phyloP scores from a whole-genome alignment of 1,140 invertebrate species.

The Camponotus floridanus region DNA sequence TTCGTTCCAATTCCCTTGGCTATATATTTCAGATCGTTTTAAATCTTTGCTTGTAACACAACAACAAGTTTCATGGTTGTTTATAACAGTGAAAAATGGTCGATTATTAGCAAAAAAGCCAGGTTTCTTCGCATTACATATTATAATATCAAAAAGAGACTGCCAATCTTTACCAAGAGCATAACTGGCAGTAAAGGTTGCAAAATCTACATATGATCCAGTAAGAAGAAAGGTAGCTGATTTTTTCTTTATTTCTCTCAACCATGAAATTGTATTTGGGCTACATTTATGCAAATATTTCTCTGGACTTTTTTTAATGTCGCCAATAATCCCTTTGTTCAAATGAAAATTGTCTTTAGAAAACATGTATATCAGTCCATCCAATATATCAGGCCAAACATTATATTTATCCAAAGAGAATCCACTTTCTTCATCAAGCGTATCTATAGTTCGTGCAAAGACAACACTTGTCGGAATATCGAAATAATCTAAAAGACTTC shows the following conservation, averaged over 20 bases:
- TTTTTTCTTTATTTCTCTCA: constrained; percentile 86
- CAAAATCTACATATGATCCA: constrained; percentile 92
- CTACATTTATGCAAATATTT: constrained; percentile 89
- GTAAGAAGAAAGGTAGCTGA: constrained; percentile 91
- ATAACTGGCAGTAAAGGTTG: constrained; percentile 88
- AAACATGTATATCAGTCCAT: constrained; percentile 89
- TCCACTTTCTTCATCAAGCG: constrained; percentile 87
- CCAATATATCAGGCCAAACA: constrained; percentile 90
- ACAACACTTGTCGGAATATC: constrained; percentile 90
- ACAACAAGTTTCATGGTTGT: constrained; percentile 81
- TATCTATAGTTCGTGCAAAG: constrained; percentile 91
- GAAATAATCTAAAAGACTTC: constrained; percentile 92
- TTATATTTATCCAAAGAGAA: constrained; percentile 85
- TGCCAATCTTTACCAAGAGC: constrained; percentile 91
- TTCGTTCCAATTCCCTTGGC: constrained; percentile 90
- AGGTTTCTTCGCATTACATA: constrained; percentile 92
- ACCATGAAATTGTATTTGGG: constrained; percentile 88
- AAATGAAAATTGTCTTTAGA: constrained; percentile 88
- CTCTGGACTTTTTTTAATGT: constrained; percentile 88
- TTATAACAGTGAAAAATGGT: constrained; percentile 88
- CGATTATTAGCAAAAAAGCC: constrained; percentile 90
- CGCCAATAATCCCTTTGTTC: constrained; percentile 87
- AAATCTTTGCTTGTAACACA: constrained; percentile 81
- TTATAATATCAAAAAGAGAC: constrained; percentile 90
- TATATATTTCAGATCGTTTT: constrained; percentile 86